Base-by-base conservation (phyloP, 1,140 invertebrate species). In the Aphidius ervi region DNA sequence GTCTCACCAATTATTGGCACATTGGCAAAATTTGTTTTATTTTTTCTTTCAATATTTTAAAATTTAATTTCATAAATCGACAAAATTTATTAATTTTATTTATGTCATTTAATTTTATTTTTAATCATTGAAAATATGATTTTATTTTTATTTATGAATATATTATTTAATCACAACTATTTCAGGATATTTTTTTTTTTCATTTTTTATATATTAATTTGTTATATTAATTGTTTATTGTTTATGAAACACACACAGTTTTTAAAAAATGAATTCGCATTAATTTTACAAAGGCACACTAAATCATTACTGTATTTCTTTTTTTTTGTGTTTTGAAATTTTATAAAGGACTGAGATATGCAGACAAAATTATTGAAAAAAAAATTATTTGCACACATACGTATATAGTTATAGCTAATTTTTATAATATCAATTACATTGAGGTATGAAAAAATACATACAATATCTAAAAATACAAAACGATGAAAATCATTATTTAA, bases 361-460 rank as follows among this genome's bases (percentile, higher is more conserved):
- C 23, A 31, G 23, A 31, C 23, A 31, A 31, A 31, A 31, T 31
- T 31, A 2, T 23, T 31, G 23, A 31, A 31, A 31, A 31, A 31
- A 31, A 31, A 4, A 31, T 31, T 31, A 31, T 31, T 55, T 43
- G 6, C 42, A 10, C 43, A 23, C 20, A 23, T 8, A 37, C 10
- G 55, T 23, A 7, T 41, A 61, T 6, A 46, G 58, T 42, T n/a
- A 56, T 47, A 46, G 20, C 37, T 64, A 43, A 45, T 54, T 55
- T 31, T 31, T 31, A 31, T 31, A 31, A 31, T 31, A 31, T 31
- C 9, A 37, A 59, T 57, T 61, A 54, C 56, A 58, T 58, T 31
- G 61, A 65, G 64, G 64, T 65, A 65, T 60, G 61, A 58, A 65
- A 62, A 62, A 65, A 65, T 65, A 65, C 64, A 47, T 65, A 65